Conservation (phyloP, 2,113 vertebrate genomes). For the Tinamus guttatus region DNA sequence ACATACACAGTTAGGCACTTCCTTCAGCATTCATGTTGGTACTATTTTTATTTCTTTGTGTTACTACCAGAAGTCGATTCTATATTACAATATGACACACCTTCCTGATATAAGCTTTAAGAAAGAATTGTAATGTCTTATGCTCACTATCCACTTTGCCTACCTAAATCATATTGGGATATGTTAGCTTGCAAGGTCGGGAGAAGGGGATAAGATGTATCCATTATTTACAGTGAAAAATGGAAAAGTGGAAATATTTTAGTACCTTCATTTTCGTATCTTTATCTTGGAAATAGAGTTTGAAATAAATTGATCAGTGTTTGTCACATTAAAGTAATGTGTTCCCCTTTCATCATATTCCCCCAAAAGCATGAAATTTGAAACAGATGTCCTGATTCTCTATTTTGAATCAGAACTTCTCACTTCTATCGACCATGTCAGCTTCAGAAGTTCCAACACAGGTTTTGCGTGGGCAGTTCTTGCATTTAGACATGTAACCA, state of each 20-base stretch:
- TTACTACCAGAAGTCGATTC: not conserved
- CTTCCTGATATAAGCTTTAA: not conserved
- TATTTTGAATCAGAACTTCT: conserved; percentile 70
- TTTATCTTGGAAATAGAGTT: conserved; percentile 22
- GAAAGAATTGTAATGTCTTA: not conserved
- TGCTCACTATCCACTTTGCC: not conserved
- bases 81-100: not conserved
- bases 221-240: not conserved
- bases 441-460: conserved; percentile 59
- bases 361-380: conserved; percentile 10
- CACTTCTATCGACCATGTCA: conserved; percentile 62
- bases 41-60: not conserved
- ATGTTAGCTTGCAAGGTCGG: not conserved
- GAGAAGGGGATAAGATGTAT: not conserved
- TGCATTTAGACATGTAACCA: conserved; percentile 51
- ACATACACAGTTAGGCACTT: not conserved
- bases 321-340: conserved; percentile 33
- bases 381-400: conserved; percentile 69
- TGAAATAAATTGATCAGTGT: conserved; percentile 29
- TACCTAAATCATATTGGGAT: not conserved
- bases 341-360: not conserved
- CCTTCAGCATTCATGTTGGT: not conserved
- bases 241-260: not conserved
- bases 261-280: not conserved
- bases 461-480: conserved; percentile 65